A percentile compares a stretch with the other conserved stretches of the same genome.
phyloP scores from a whole-genome alignment of 2,888 invertebrate species.

The Chrysina gloriosa region DNA sequence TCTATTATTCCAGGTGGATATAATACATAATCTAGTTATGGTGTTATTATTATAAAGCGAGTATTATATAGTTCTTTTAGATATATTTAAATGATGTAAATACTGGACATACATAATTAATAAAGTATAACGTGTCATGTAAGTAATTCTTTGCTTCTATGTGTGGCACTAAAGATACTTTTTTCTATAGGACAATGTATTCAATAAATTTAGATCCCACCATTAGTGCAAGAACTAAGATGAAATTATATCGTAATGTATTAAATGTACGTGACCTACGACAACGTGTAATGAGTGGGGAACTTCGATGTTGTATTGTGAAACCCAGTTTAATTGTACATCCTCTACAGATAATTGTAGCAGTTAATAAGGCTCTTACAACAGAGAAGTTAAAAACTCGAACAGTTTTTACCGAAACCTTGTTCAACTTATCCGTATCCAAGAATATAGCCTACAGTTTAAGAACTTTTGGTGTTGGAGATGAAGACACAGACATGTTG shows the following conservation, averaged over 20 bases:
- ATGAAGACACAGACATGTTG: conserved; percentile 65
- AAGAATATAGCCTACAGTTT: conserved; percentile 78
- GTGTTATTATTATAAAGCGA: too few relatives aligned
- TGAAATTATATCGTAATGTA: conserved; percentile 71
- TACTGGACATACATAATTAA: too few relatives aligned
- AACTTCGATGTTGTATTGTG: conserved; percentile 72
- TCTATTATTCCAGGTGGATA: too few relatives aligned
- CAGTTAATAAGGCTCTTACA: conserved; percentile 75
- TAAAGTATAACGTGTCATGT: too few relatives aligned
- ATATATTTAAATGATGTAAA: too few relatives aligned
- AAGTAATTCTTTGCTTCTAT: too few relatives aligned
- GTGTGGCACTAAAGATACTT: too few relatives aligned
- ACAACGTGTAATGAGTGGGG: conserved; percentile 68
- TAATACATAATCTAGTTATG: too few relatives aligned
- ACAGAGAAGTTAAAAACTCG: conserved; percentile 72
- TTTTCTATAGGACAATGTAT: too few relatives aligned
- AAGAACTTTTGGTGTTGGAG: conserved; percentile 72
- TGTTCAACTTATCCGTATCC: conserved; percentile 76
- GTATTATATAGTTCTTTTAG: too few relatives aligned
- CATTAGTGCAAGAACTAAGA: conserved; percentile 52
- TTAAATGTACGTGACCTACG: conserved; percentile 69
- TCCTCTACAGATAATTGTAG: conserved; percentile 72
- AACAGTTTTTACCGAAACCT: conserved; percentile 73
- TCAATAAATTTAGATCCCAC: conserved; percentile 52
- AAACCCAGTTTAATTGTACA: conserved; percentile 73